phyloP scores from a whole-genome alignment of 2,888 invertebrate genomes.

The Luperina testacea region DNA sequence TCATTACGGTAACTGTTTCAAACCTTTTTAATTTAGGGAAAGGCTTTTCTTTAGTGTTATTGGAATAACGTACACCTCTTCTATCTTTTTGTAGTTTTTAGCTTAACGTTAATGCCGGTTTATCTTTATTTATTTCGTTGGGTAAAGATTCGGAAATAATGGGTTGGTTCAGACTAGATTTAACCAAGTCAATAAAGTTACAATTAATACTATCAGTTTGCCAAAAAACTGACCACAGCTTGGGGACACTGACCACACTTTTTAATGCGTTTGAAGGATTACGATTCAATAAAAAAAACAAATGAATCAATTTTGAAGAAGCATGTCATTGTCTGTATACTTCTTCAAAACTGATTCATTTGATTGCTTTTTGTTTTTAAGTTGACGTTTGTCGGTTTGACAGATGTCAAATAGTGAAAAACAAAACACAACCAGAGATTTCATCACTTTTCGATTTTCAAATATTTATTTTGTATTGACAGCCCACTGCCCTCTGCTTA shows the following conservation, averaged over 20 bases:
- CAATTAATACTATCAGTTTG: not conserved
- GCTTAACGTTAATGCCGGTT: not conserved
- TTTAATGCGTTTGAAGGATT: not conserved
- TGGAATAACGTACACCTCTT: not conserved
- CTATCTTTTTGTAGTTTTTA: conserved; percentile 20
- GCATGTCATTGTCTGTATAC: not conserved
- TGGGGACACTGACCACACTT: too few species aligned
- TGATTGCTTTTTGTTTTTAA: not conserved
- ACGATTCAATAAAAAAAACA: not conserved
- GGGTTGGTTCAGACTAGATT: not conserved
- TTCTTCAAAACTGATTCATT: not conserved
- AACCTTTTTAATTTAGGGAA: conserved; percentile 27
- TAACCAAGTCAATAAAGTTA: not conserved
- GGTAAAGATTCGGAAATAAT: not conserved
- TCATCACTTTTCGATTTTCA: not conserved
- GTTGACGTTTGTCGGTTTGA: not conserved
- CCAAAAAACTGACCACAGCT: not conserved
- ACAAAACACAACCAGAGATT: not conserved
- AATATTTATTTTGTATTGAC: not conserved
- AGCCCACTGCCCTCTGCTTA: too few species aligned
- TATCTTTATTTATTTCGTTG: not conserved
- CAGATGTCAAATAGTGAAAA: not conserved
- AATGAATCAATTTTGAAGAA: too few species aligned
- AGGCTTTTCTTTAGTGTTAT: conserved; percentile 2
- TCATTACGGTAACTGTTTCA: conserved; percentile 19